These are phyloP conservation scores for Channa striata DNA, from an alignment of 2,797 vertebrate genomes.

Conservation along the genomic window DNA sequence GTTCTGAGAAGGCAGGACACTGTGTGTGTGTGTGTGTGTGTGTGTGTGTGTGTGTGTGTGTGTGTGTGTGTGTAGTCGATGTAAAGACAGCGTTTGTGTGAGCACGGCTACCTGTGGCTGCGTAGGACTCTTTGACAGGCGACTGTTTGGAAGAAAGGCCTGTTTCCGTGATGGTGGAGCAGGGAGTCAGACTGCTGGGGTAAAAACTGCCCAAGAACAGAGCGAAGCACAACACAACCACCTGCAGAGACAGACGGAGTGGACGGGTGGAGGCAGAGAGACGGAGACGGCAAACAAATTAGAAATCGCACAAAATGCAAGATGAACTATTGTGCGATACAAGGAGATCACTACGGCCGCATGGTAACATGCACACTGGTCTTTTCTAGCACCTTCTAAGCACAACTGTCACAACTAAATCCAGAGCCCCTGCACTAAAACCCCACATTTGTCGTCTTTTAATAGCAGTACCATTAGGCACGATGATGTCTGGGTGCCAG, in stretches of 20 bases:
- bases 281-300: conserved; percentile 39
- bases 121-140: conserved; percentile 89
- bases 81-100: background rate
- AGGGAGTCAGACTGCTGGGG: conserved; percentile 87
- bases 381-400: too few species aligned
- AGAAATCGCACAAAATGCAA: conserved; percentile 43
- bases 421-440: background rate
- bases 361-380: conserved; percentile 6
- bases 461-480: conserved; percentile 92
- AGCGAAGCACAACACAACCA: conserved; percentile 93
- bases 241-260: conserved; percentile 77
- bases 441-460: background rate
- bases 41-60: too few species aligned
- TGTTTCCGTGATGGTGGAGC: conserved; percentile 88
- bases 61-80: background rate
- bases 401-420: background rate
- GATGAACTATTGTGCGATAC: conserved; percentile 48
- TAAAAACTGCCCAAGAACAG: conserved; percentile 94
- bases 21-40: too few species aligned
- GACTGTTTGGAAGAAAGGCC: conserved; percentile 82
- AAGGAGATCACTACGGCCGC: conserved; percentile 43
- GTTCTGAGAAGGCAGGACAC: too few species aligned
- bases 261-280: background rate
- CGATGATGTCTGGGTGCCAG: conserved; percentile 95
- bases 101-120: conserved; percentile 83